Evolutionary conservation across 2,888 invertebrate species (phyloP).

Genomic region (Sabatieria punctata): DNA sequence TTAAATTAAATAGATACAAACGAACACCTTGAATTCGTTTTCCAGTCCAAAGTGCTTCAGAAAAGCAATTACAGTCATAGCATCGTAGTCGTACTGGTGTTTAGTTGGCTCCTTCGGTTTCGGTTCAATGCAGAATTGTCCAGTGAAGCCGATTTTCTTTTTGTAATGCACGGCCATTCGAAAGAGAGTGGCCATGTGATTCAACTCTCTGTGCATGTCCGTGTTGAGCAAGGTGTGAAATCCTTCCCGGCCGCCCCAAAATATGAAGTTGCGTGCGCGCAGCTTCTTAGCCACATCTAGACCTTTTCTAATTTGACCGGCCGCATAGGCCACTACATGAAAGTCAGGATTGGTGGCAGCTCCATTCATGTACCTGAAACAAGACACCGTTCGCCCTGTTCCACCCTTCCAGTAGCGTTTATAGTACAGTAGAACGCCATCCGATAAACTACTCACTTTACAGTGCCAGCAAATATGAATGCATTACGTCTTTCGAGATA

Average conservation of each 20-base stretch:
- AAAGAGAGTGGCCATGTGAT: constrained; percentile 45
- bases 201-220: constrained; percentile 44
- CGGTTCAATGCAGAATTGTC: constrained; percentile 43
- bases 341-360: constrained; percentile 47
- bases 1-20: too few relatives aligned
- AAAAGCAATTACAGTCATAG: constrained; percentile 47
- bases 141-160: constrained; percentile 44
- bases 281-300: constrained; percentile 46
- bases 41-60: constrained; percentile 45
- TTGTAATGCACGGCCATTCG: constrained; percentile 48
- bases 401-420: too few relatives aligned
- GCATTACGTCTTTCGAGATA: too few relatives aligned
- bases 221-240: constrained; percentile 45
- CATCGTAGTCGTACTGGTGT: constrained; percentile 46
- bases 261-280: constrained; percentile 45
- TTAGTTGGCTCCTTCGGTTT: constrained; percentile 41
- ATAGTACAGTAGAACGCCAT: too few relatives aligned
- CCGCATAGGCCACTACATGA: constrained; percentile 44
- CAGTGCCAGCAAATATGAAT: too few relatives aligned
- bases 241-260: constrained; percentile 47
- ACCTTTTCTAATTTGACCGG: constrained; percentile 46
- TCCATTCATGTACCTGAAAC: constrained; percentile 43
- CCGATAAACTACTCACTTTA: too few relatives aligned
- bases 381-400: too few relatives aligned
- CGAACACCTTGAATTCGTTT: constrained; percentile 45